Base-by-base conservation (phyloP, 2,797 vertebrate genomes). In the Glyptemys insculpta region DNA sequence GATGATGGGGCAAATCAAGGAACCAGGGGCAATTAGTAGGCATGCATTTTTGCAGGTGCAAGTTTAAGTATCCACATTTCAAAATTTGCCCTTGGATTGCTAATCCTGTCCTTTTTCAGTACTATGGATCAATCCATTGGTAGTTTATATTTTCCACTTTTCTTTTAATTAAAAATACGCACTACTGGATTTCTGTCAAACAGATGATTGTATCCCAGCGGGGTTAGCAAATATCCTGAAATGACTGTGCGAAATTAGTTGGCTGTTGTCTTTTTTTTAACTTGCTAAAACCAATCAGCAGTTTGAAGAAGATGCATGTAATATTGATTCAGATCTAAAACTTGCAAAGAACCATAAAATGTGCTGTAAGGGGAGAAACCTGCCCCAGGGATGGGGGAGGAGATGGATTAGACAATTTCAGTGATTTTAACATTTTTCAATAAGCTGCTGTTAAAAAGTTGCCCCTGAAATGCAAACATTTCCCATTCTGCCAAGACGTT, bases 171-270 rank as follows among this genome's bases (percentile, higher is more conserved):
- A 21, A 37, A 72, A 25, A 85, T 59, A 50, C 53, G 65, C 27
- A 34, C n/a, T 52, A 4, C 49, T 29, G 72, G 65, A 80, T 83
- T 91, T 41, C 81, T 81, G 49, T n/a, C 87, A 81, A 91, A 65
- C 14, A 6, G 87, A 9, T 52, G 56, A 91, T 92, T 94, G 57
- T 93, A 95, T 25, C 97, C 94, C 93, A 96, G 62, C 91, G 96
- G 90, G 31, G 87, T 41, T 92, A 88, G 92, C 93, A 94, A 85
- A 57, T 93, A 47, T 94, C 53, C 68, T 86, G 47, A 91, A 91
- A 89, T 86, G 47, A 88, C 12, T 31, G 52, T 85, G 86, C 65
- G n/a, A 34, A 91, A 37, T 85, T 96, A 47, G 91, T 95, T 94
- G 49, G 56, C 80, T 91, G 21, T 85, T 96, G 83, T 87, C 41